These are phyloP conservation scores for Hippolais icterina DNA, from an alignment of 2,113 vertebrate species.

Conservation along the genomic window DNA sequence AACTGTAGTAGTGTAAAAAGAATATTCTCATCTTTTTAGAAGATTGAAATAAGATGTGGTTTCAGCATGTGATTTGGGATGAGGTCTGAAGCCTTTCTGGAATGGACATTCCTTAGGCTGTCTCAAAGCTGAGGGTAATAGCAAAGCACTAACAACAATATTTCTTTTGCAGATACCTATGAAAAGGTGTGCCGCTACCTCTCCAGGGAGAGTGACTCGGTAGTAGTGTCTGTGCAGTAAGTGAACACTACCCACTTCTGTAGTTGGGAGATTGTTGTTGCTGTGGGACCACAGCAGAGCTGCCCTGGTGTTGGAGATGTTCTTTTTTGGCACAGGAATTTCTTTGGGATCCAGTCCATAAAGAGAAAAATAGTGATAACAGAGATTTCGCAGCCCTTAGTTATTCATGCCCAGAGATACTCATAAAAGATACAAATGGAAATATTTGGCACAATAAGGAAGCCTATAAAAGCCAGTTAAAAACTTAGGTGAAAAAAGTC, in stretches of 20 bases:
- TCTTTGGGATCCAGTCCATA: not conserved
- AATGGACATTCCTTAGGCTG: not conserved
- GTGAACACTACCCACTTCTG: not conserved
- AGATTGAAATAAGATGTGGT: not conserved
- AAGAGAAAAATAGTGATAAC: not conserved
- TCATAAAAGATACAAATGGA: not conserved
- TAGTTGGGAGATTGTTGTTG: not conserved
- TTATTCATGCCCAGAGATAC: not conserved
- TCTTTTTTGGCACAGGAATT: not conserved
- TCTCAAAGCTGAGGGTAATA: not conserved
- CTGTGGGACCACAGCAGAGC: not conserved
- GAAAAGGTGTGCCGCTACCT: constrained; percentile 79
- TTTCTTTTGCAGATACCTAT: constrained; percentile 76
- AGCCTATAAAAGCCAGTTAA: not conserved
- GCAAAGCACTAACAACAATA: not conserved
- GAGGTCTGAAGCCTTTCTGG: not conserved
- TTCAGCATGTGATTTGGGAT: not conserved
- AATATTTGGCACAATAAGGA: not conserved
- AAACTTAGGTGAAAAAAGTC: not conserved
- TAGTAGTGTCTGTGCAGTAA: constrained; percentile 85
- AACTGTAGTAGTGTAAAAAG: not conserved
- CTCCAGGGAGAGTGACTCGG: constrained; percentile 76
- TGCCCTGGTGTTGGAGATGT: not conserved
- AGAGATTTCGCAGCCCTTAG: not conserved
- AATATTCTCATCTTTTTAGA: not conserved